Evolutionary conservation across 2,113 vertebrate genomes (phyloP).

Genomic region (Hyaena hyaena): DNA sequence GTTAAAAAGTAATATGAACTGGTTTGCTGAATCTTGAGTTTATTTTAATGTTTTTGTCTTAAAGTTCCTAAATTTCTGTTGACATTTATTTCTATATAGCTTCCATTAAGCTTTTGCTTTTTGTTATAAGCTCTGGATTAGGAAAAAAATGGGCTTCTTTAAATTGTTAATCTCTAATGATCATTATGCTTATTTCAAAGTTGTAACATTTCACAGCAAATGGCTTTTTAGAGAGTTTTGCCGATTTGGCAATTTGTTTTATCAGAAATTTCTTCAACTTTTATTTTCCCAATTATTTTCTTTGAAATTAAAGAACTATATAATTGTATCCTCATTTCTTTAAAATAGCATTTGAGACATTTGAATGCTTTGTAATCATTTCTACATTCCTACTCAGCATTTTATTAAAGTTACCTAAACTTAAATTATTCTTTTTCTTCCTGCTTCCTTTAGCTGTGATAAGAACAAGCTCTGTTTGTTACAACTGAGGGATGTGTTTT

Average conservation of each 20-base stretch:
- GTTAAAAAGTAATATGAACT: neutral
- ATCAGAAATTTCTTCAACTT: slow-evolving; percentile 70
- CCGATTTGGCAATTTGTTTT: slow-evolving; percentile 66
- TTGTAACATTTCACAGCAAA: slow-evolving; percentile 61
- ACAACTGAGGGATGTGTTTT: neutral
- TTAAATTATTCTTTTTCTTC: slow-evolving; percentile 49
- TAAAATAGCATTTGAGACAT: slow-evolving; percentile 60
- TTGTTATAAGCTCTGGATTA: slow-evolving; percentile 62
- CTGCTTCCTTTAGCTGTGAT: neutral
- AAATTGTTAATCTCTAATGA: slow-evolving; percentile 75
- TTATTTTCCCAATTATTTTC: slow-evolving; percentile 71
- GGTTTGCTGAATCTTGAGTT: slow-evolving; percentile 22
- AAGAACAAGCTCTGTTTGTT: neutral
- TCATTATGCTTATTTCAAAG: slow-evolving; percentile 71
- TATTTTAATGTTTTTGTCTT: slow-evolving; percentile 49
- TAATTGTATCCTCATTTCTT: slow-evolving; percentile 56
- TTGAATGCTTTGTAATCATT: slow-evolving; percentile 61
- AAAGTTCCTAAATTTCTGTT: slow-evolving; percentile 47
- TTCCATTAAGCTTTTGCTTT: slow-evolving; percentile 65
- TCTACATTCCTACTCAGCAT: neutral
- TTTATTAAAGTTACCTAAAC: slow-evolving; percentile 43
- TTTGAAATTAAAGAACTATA: slow-evolving; percentile 71
- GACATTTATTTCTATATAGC: slow-evolving; percentile 44
- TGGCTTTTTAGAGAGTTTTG: slow-evolving; percentile 55
- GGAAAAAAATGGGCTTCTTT: neutral